These are phyloP conservation scores for Coenobita brevimanus DNA, from an alignment of 1,140 invertebrate genomes.

Conservation along the genomic window DNA sequence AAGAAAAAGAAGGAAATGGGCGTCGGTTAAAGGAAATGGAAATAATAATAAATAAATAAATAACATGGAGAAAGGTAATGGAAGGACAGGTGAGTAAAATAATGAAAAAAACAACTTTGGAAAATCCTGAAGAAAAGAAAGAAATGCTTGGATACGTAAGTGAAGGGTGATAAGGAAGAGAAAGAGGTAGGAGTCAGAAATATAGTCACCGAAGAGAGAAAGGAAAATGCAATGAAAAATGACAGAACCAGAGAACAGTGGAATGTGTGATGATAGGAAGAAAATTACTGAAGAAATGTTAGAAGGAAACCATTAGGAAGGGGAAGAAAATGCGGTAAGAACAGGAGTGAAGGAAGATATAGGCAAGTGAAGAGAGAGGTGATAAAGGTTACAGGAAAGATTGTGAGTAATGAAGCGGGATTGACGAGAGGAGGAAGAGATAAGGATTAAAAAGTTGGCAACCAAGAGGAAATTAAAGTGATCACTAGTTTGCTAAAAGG, in stretches of 20 bases:
- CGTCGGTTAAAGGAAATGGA: background rate
- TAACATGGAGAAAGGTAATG: background rate
- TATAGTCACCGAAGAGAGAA: background rate
- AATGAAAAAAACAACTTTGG: background rate
- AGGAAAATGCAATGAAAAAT: background rate
- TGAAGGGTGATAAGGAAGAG: background rate
- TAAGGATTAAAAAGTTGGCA: background rate
- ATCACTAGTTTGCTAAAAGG: too few relatives aligned
- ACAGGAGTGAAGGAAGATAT: background rate
- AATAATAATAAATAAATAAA: background rate
- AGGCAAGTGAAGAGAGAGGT: background rate
- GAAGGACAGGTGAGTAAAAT: background rate
- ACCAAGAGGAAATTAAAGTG: too few relatives aligned
- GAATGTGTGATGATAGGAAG: background rate
- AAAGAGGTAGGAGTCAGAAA: background rate
- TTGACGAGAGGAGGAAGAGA: background rate
- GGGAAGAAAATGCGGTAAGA: background rate
- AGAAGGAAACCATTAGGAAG: background rate
- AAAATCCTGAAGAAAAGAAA: background rate
- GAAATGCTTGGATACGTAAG: background rate
- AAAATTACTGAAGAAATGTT: background rate
- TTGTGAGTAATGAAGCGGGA: background rate
- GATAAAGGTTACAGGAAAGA: background rate
- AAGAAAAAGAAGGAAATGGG: background rate
- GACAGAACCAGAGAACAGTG: background rate